Base-by-base conservation (phyloP, 2,797 vertebrate species). In the Astyanax mexicanus region DNA sequence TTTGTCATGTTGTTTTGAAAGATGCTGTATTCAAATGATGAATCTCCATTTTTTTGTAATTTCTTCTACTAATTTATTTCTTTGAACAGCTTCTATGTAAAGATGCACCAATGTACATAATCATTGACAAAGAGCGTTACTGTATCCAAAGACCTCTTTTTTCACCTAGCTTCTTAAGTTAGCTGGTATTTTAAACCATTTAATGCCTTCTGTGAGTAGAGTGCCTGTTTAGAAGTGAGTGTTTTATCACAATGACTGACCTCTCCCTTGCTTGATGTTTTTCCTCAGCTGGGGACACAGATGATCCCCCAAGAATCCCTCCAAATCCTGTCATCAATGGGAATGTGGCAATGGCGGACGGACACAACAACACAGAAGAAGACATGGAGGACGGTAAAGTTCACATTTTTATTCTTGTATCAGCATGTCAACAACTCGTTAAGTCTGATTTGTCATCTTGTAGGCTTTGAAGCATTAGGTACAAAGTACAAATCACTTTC, bases 241-340 rank as follows among this genome's bases (percentile, higher is more conserved):
- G 54, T 21, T 25, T 11, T 27, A 32, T 32, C 5, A 32, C 29
- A 32, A 32, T 32, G 29, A 32, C 29, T 32, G 29, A 32, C 29
- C 29, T 54, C 23, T 29, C 29, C 54, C 12, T 25, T 1, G 45
- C 1, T 6, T 0, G 32, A 29, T 10, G 47, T n/a, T 9, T n/a
- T 45, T 6, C 54, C 29, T 38, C 27, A 99, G 98, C 98, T 90
- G 98, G 98, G 86, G 98, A 99, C 89, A 94, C 97, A 73, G 98
- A 99, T 75, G 98, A 99, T 86, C 98, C 98, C 84, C 98, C 97
- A 89, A 98, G 97, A 96, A 98, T 98, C 84, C 96, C 97, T 6
- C 95, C 95, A 72, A 99, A 98, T 87, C 96, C 98, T 75, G 96
- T 99, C 84, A 98, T 99, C 91, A 99, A 99, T 83, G 98, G 98